Percentiles rank a stretch among this genome's conserved stretches.
phyloP scores from a whole-genome alignment of 2,888 invertebrate genomes.

The Macaria notata region DNA sequence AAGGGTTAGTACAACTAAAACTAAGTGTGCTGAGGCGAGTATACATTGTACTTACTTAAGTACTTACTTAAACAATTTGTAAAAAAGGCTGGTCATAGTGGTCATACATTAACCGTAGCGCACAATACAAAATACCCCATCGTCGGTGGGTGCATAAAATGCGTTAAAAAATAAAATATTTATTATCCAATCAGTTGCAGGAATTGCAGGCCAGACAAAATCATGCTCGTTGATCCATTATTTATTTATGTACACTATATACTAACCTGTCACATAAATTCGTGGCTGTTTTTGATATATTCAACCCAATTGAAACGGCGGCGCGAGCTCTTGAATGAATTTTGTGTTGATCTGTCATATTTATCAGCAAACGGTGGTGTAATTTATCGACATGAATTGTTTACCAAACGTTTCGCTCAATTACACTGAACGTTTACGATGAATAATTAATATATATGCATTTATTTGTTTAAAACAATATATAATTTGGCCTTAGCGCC shows the following conservation, averaged over 20 bases:
- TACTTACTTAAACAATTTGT: too few relatives aligned
- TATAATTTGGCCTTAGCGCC: too few relatives aligned
- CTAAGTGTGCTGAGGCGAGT: too few relatives aligned
- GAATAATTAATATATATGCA: too few relatives aligned
- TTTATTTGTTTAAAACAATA: too few relatives aligned
- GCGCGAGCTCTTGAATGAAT: background rate
- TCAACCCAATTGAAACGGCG: constrained; percentile 3
- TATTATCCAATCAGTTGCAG: constrained; percentile 5
- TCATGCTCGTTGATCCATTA: constrained; percentile 3
- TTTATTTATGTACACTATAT: constrained; percentile 2
- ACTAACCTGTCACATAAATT: constrained; percentile 9
- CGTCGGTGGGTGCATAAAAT: background rate
- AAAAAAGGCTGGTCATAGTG: too few relatives aligned
- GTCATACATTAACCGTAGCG: too few relatives aligned
- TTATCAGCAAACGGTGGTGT: background rate
- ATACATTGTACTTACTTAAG: too few relatives aligned
- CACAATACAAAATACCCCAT: too few relatives aligned
- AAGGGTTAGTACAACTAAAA: too few relatives aligned
- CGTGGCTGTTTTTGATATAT: constrained; percentile 7
- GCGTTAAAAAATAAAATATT: constrained; percentile 4
- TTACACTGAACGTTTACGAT: too few relatives aligned
- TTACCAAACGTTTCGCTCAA: too few relatives aligned
- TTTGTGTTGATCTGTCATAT: constrained; percentile 1
- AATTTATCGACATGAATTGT: background rate
- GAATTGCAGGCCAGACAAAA: background rate